Base-by-base conservation (phyloP, 2,113 vertebrate species). In the Amphiprion ocellaris region DNA sequence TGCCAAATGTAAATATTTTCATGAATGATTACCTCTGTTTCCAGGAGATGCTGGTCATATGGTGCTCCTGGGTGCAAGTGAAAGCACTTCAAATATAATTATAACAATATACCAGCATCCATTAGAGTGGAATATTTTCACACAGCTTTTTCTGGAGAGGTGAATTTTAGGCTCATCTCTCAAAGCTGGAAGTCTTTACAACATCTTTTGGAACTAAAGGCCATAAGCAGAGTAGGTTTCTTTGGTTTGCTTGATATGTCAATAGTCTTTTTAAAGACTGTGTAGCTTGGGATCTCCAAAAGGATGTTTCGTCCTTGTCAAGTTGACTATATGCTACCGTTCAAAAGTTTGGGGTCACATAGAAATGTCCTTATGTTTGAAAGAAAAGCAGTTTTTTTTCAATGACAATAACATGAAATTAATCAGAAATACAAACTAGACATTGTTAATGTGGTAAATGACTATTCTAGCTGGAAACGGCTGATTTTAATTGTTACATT, bases 11-110 rank as follows among this genome's bases (percentile, higher is more conserved):
- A 39, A 39, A 68, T n/a, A 37, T 21, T 66, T 28, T 30, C 21
- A 47, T 65, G 33, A 44, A 59, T 4, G 5, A 30, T 30, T 30
- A 30, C 14, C n/a, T 60, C n/a, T 33, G 7, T 30, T 26, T 66
- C 12, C 21, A 26, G 21, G 46, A 23, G 12, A 54, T 2, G 1
- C 30, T 30, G 30, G 30, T 30, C 30, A 30, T 30, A 4, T 6
- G 6, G 30, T 30, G 30, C 30, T 30, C 6, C 30, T 30, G 4
- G 30, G 30, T 30, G 30, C 6, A 30, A 50, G 49, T 10, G 7
- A 54, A 66, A 70, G 12, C 28, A 41, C 19, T 39, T 37, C 14
- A 58, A 52, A 79, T 2, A 14, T 14, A 59, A 68, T 76, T 46
- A 37, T 28, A 52, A 28, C 21, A 39, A 56, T 8, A 11, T 14